These are phyloP conservation scores for Eilema griseolum DNA, from an alignment of 2,888 invertebrate species.

Conservation along the genomic window DNA sequence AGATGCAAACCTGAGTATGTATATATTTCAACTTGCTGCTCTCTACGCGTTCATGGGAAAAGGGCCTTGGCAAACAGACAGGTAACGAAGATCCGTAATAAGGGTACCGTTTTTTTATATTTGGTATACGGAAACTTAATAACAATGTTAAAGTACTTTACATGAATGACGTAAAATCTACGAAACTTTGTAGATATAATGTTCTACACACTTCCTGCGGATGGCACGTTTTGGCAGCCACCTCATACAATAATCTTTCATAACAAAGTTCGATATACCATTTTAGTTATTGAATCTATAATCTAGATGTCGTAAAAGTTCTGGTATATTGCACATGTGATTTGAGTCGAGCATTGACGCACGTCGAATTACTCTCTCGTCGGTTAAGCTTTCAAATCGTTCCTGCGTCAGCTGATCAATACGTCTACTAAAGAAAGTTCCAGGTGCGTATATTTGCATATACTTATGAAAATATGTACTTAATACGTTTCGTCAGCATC, in stretches of 20 bases:
- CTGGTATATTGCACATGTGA: conserved; percentile 46
- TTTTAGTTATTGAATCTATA: conserved; percentile 57
- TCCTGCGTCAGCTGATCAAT: conserved; percentile 35
- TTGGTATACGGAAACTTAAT: neutral
- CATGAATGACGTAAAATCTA: conserved; percentile 59
- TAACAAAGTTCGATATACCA: conserved; percentile 68
- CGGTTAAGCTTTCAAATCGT: conserved; percentile 35
- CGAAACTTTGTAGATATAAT: conserved; percentile 60
- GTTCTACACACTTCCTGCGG: conserved; percentile 66
- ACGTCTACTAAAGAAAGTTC: conserved; percentile 37
- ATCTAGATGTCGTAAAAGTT: conserved; percentile 54
- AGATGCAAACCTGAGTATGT: too few species aligned
- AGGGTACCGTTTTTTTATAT: neutral
- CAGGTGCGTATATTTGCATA: conserved; percentile 14
- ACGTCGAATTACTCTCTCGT: conserved; percentile 41
- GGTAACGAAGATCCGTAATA: too few species aligned
- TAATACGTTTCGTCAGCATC: too few species aligned
- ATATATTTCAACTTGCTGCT: too few species aligned
- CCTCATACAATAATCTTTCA: conserved; percentile 67
- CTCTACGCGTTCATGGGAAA: too few species aligned
- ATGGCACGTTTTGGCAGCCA: conserved; percentile 79
- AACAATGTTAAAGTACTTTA: conserved; percentile 12
- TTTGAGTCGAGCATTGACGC: conserved; percentile 44
- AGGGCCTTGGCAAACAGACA: too few species aligned
- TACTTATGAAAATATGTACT: conserved; percentile 12